Conservation (phyloP, 2,888 invertebrate species). For the Pocota personata region DNA sequence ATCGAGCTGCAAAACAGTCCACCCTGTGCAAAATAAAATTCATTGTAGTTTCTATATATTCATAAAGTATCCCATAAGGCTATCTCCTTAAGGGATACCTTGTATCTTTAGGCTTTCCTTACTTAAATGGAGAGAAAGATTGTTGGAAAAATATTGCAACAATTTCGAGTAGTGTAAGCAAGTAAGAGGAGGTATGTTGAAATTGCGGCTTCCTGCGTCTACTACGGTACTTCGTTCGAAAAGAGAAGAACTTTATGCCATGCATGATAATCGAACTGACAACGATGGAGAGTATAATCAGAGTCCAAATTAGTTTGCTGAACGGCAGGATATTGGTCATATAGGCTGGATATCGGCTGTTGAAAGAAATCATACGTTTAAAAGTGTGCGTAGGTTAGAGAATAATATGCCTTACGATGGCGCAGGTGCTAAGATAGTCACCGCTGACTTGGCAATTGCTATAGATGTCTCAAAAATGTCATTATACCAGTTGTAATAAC, state of each 20-base stretch:
- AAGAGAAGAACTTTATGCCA: conserved; percentile 75
- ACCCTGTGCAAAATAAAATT: conserved; percentile 75
- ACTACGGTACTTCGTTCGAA: conserved; percentile 43
- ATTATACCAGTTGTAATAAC: conserved; percentile 81
- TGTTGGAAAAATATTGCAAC: conserved; percentile 81
- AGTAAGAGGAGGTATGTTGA: conserved; percentile 67
- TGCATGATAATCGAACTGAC: conserved; percentile 77
- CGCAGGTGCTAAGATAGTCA: conserved; percentile 80
- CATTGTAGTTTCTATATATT: too few relatives aligned
- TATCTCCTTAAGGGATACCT: too few relatives aligned
- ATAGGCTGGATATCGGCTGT: conserved; percentile 79
- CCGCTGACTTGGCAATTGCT: conserved; percentile 80
- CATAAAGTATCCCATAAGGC: neutral
- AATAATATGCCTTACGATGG: conserved; percentile 77
- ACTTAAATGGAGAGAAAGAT: conserved; percentile 78
- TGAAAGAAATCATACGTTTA: neutral
- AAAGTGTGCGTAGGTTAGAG: fast-evolving
- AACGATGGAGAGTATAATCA: conserved; percentile 76
- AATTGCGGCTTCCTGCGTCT: conserved; percentile 16
- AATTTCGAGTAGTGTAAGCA: conserved; percentile 77
- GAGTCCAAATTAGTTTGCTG: conserved; percentile 76
- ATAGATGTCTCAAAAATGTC: conserved; percentile 80
- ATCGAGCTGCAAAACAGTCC: conserved; percentile 76
- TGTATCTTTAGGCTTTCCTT: neutral
- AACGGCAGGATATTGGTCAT: conserved; percentile 79